A percentile compares a stretch with the other conserved stretches of the same genome.
phyloP scores from a whole-genome alignment of 2,113 vertebrate species.

The Hassar affinis region DNA sequence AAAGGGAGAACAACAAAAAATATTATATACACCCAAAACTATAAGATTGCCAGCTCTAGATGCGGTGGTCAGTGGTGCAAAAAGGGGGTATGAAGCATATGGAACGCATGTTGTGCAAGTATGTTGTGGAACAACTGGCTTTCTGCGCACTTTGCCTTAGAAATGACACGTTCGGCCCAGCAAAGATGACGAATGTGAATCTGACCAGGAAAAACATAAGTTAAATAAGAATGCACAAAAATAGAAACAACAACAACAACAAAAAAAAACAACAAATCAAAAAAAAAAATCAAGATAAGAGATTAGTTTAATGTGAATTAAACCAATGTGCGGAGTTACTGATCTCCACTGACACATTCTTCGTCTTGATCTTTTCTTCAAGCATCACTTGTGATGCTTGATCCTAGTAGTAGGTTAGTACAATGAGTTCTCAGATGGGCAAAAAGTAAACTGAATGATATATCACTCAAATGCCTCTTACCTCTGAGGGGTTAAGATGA shows the following conservation, averaged over 20 bases:
- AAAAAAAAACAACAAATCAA: conserved; percentile 50
- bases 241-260: conserved; percentile 45
- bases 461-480: conserved; percentile 40
- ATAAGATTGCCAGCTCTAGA: too few species aligned
- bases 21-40: too few species aligned
- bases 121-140: neutral
- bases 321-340: neutral
- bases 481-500: conserved; percentile 33
- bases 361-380: conserved; percentile 4
- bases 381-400: conserved; percentile 21
- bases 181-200: conserved; percentile 68
- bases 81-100: too few species aligned
- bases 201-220: conserved; percentile 61
- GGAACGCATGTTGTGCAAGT: too few species aligned
- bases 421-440: conserved; percentile 2
- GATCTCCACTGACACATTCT: conserved; percentile 26
- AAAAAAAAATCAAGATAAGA: conserved; percentile 61
- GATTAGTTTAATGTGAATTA: conserved; percentile 20
- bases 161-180: conserved; percentile 64
- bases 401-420: conserved; percentile 7
- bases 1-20: too few species aligned
- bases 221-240: conserved; percentile 40
- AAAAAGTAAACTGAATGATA: conserved; percentile 30
- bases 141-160: conserved; percentile 57
- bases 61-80: too few species aligned